Base-by-base conservation (phyloP, 2,113 vertebrate species). In the Microtus pennsylvanicus region DNA sequence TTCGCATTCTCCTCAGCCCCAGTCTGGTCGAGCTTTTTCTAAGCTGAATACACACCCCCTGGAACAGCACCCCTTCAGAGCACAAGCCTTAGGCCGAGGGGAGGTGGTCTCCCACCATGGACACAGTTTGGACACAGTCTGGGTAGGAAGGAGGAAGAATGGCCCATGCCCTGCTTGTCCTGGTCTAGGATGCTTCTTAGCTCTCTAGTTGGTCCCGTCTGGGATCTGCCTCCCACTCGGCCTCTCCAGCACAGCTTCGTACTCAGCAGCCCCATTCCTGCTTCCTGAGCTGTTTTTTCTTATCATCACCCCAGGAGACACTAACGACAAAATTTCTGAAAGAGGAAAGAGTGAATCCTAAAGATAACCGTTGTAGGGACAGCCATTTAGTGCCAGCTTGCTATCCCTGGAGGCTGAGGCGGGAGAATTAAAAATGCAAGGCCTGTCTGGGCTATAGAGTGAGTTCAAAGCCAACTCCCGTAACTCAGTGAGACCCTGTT, bases 211-310 rank as follows among this genome's bases (percentile, higher is more conserved):
- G 24, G 7, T 42, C 19, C 13, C 17, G 0, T 24, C 35, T 11
- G 52, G 38, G n/a, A 30, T 26, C 47, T 87, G 77, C 42, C 45
- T 90, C 22, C 55, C 47, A 70, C 89, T 75, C 3, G 22, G 6
- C 45, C n/a, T 85, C 17, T 30, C 21, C 26, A 38, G 6, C 74
- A 17, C 85, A 13, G 86, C 55, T 75, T 61, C 70, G 12, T 42
- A 3, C 91, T 96, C 65, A 83, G 87, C 92, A 82, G 89, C 96
- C 9, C 90, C 92, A 96, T 92, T 97, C 97, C 61, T 94, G 87
- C 50, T 81, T 86, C 80, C 93, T 72, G 90, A 55, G 4, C 33
- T 76, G 89, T 95, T 95, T 35, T 80, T 45, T 30, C 35, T 90
- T 7, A 52, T 61, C 69, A 52, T 58, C 45, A 81, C 42, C 58